A percentile compares a stretch with the other conserved stretches of the same genome.
These are phyloP conservation scores for Acanthopleura granulata DNA, from an alignment of 2,888 invertebrate species.

Conservation along the genomic window DNA sequence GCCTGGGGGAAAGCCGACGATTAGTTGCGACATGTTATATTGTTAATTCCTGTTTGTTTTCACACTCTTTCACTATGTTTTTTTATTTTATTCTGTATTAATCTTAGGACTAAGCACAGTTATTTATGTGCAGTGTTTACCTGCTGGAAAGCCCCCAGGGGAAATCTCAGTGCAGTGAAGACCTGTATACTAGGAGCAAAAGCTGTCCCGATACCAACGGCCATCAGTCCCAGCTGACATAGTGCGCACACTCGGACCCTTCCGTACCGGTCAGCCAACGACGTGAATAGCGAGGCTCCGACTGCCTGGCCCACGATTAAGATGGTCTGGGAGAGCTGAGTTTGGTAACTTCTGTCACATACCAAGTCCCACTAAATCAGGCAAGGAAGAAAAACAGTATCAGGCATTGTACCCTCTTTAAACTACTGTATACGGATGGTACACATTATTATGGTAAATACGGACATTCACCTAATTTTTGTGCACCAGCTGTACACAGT, in stretches of 20 bases:
- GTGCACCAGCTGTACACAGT: too few relatives aligned
- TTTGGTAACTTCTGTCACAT: conserved; percentile 17
- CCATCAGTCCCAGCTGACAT: conserved; percentile 15
- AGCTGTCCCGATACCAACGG: background rate
- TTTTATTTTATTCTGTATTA: too few relatives aligned
- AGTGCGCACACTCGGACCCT: conserved; percentile 19
- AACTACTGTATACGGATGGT: too few relatives aligned
- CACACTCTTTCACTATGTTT: too few relatives aligned
- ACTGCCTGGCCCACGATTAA: background rate
- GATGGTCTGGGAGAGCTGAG: conserved; percentile 24
- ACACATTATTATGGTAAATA: too few relatives aligned
- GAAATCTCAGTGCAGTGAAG: background rate
- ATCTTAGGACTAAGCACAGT: background rate
- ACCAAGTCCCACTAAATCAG: conserved; percentile 23
- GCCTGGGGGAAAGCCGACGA: too few relatives aligned
- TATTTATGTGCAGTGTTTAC: background rate
- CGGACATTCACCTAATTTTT: too few relatives aligned
- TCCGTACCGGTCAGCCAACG: conserved; percentile 18
- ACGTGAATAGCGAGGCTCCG: conserved; percentile 17
- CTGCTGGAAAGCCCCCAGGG: background rate
- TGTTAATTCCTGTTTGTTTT: too few relatives aligned
- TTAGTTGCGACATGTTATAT: too few relatives aligned
- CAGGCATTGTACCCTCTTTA: too few relatives aligned
- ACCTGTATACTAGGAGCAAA: background rate
- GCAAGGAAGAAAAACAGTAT: too few relatives aligned